Percentiles rank a stretch among this genome's conserved stretches.
Conservation (phyloP, 2,113 vertebrate genomes). For the Oreocharis arfaki region DNA sequence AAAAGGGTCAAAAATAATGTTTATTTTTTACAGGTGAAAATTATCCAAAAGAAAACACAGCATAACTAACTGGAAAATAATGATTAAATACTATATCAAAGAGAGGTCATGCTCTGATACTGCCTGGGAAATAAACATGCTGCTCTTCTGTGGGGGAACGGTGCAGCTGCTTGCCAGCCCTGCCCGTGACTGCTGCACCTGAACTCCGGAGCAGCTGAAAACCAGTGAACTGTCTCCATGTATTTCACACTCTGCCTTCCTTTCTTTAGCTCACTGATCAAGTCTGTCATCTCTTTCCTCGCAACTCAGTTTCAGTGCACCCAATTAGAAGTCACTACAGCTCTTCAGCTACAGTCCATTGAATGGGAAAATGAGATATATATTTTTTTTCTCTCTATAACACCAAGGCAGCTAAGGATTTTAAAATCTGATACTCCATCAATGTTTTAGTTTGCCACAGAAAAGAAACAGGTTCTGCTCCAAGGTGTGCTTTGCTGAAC, state of each 20-base stretch:
- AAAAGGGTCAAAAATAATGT: background rate
- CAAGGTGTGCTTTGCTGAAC: background rate
- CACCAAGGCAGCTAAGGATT: background rate
- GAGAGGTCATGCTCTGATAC: background rate
- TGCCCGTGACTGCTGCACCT: background rate
- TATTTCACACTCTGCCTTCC: background rate
- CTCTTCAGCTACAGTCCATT: background rate
- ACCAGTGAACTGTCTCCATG: background rate
- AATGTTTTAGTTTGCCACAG: background rate
- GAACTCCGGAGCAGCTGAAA: background rate
- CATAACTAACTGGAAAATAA: background rate
- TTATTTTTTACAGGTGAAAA: background rate
- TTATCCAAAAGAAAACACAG: background rate
- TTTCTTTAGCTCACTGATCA: background rate
- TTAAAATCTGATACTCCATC: background rate
- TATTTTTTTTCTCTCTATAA: background rate
- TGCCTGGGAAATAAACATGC: background rate
- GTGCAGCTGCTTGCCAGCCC: background rate
- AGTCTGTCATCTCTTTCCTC: background rate
- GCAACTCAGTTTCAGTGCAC: background rate
- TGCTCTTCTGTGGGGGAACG: background rate
- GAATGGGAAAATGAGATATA: background rate
- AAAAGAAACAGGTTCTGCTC: background rate
- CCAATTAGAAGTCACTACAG: background rate
- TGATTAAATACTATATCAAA: background rate